Percentiles rank a stretch among this genome's conserved stretches.
These are phyloP conservation scores for Apodemia hepburni DNA, from an alignment of 2,888 invertebrate genomes.

Conservation along the genomic window DNA sequence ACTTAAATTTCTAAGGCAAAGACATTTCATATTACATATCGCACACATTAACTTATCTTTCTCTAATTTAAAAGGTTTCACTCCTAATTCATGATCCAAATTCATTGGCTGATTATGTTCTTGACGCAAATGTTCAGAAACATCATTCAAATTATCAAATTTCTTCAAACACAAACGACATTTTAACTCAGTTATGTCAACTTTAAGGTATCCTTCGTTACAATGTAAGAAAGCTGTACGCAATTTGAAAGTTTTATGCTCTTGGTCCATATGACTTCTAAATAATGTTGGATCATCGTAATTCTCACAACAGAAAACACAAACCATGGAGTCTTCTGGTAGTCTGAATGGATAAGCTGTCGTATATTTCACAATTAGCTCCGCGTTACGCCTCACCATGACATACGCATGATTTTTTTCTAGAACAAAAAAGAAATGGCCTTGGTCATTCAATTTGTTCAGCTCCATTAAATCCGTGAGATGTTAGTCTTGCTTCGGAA, in stretches of 20 bases:
- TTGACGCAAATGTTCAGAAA: constrained; percentile 50
- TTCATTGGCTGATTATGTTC: constrained; percentile 50
- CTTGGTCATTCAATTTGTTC: constrained; percentile 49
- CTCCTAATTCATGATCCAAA: constrained; percentile 46
- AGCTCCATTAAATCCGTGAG: neutral
- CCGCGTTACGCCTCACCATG: constrained; percentile 68
- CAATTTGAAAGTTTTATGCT: constrained; percentile 53
- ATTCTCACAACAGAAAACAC: constrained; percentile 65
- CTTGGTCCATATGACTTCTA: constrained; percentile 58
- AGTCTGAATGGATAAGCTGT: constrained; percentile 72
- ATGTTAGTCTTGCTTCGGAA: too few relatives aligned
- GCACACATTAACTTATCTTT: constrained; percentile 52
- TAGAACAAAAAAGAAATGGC: constrained; percentile 75
- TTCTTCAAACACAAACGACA: constrained; percentile 53
- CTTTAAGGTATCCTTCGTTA: constrained; percentile 60
- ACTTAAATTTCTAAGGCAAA: constrained; percentile 55
- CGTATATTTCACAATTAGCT: constrained; percentile 62
- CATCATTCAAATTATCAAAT: constrained; percentile 44
- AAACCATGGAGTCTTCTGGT: constrained; percentile 61
- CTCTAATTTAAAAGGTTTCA: constrained; percentile 60
- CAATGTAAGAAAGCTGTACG: constrained; percentile 58
- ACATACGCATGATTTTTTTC: constrained; percentile 56
- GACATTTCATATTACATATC: constrained; percentile 50
- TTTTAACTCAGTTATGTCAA: constrained; percentile 56
- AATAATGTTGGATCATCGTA: constrained; percentile 52